phyloP scores from a whole-genome alignment of 2,888 invertebrate genomes.

The Pyrochroa serraticornis region DNA sequence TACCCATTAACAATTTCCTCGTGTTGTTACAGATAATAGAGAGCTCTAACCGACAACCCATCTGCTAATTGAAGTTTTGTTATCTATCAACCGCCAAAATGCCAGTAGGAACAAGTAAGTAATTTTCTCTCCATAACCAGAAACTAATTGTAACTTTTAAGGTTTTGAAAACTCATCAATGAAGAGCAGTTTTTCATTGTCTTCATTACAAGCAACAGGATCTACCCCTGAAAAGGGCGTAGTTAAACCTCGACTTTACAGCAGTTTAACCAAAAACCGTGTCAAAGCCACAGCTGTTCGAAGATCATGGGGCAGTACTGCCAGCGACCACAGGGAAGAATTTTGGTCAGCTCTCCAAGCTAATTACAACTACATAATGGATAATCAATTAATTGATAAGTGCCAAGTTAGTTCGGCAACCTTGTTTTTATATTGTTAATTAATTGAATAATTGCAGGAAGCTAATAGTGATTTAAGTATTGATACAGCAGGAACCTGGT shows the following conservation, averaged over 20 bases:
- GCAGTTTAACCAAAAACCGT: slow-evolving; percentile 81
- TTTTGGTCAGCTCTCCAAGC: slow-evolving; percentile 91
- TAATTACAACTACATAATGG: slow-evolving; percentile 95
- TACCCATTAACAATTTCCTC: neutral
- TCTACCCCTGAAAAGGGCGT: slow-evolving; percentile 60
- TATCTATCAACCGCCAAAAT: slow-evolving; percentile 24
- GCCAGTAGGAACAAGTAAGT: slow-evolving; percentile 39
- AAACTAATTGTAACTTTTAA: slow-evolving; percentile 51
- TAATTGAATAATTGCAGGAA: slow-evolving; percentile 63
- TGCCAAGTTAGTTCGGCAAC: slow-evolving; percentile 65
- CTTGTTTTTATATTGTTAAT: neutral
- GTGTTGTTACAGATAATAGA: slow-evolving; percentile 21
- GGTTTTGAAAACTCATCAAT: slow-evolving; percentile 72
- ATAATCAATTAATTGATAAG: slow-evolving; percentile 88
- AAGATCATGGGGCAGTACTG: slow-evolving; percentile 76
- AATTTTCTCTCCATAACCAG: neutral
- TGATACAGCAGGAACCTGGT: slow-evolving; percentile 71
- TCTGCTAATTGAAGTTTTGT: neutral
- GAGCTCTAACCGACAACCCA: neutral
- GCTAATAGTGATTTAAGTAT: slow-evolving; percentile 76
- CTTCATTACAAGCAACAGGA: slow-evolving; percentile 73
- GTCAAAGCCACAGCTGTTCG: slow-evolving; percentile 63
- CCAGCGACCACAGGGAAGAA: slow-evolving; percentile 82
- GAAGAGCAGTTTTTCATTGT: slow-evolving; percentile 82
- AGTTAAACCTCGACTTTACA: slow-evolving; percentile 76